phyloP scores from a whole-genome alignment of 2,888 invertebrate species.

The Strigamia maritima region DNA sequence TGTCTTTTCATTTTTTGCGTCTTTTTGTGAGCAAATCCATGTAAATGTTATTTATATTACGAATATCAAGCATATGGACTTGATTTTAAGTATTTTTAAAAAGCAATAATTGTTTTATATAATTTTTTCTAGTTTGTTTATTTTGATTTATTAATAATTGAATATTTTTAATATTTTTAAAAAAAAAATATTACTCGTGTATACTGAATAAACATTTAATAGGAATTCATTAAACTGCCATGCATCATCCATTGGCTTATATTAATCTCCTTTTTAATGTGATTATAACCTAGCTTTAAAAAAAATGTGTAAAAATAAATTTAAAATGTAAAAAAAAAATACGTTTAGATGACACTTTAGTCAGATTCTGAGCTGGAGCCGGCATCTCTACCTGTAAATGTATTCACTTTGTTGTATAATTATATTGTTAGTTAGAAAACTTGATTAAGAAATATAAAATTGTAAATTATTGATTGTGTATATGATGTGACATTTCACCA shows the following conservation, averaged over 20 bases:
- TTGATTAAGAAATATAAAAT: background rate
- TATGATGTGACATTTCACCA: slow-evolving; percentile 24
- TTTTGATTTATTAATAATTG: background rate
- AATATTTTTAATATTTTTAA: background rate
- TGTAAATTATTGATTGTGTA: background rate
- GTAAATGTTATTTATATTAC: background rate
- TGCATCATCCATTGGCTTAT: background rate
- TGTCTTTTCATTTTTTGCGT: slow-evolving; percentile 2
- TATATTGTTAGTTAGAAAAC: slow-evolving; percentile 6
- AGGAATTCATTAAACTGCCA: slow-evolving; percentile 1
- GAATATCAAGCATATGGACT: background rate
- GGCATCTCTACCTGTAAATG: slow-evolving; percentile 40
- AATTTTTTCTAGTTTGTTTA: background rate
- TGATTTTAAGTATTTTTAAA: background rate
- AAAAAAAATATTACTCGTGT: slow-evolving; percentile 10
- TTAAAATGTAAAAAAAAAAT: background rate
- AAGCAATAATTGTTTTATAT: background rate
- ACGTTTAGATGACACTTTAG: slow-evolving; percentile 1
- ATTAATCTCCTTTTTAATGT: background rate
- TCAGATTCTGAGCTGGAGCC: slow-evolving; percentile 31
- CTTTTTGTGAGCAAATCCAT: background rate
- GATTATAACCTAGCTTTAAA: background rate
- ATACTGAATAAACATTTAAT: background rate
- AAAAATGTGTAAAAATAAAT: background rate
- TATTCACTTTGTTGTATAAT: slow-evolving; percentile 34